Conservation (phyloP, 2,888 invertebrate genomes). For the Carterocephalus palaemon region DNA sequence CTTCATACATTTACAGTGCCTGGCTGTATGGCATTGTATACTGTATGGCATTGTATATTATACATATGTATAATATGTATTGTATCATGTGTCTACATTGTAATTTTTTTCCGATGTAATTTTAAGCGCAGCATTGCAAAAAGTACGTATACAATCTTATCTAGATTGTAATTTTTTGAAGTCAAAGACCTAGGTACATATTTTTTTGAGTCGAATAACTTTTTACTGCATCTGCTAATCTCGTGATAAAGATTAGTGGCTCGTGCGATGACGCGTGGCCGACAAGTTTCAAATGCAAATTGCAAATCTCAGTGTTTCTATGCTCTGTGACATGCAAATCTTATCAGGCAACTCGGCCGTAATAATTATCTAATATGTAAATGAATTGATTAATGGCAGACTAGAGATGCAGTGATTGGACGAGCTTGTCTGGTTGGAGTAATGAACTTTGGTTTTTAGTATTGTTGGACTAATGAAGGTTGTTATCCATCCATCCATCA, state of each 20-base stretch:
- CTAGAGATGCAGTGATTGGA: no score
- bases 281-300: slow-evolving; percentile 23
- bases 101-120: slow-evolving; percentile 1
- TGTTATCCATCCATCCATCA: no score
- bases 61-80: no score
- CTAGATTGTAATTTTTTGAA: slow-evolving; percentile 18
- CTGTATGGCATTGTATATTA: slow-evolving; percentile 2
- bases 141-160: no score
- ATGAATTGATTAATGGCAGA: slow-evolving; percentile 13
- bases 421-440: background rate
- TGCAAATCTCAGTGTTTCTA: slow-evolving; percentile 19
- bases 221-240: slow-evolving; percentile 21
- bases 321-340: slow-evolving; percentile 19
- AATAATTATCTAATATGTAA: slow-evolving; percentile 22
- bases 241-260: slow-evolving; percentile 17
- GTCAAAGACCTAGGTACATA: slow-evolving; percentile 23
- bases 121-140: slow-evolving; percentile 8
- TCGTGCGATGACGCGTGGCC: slow-evolving; percentile 24
- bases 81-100: slow-evolving; percentile 3
- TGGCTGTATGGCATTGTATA: background rate
- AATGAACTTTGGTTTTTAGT: slow-evolving; percentile 1
- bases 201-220: slow-evolving; percentile 22
- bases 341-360: slow-evolving; percentile 15
- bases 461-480: no score
- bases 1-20: no score